Conservation (phyloP, 2,113 vertebrate species). For the Cephalopholis sonnerati region DNA sequence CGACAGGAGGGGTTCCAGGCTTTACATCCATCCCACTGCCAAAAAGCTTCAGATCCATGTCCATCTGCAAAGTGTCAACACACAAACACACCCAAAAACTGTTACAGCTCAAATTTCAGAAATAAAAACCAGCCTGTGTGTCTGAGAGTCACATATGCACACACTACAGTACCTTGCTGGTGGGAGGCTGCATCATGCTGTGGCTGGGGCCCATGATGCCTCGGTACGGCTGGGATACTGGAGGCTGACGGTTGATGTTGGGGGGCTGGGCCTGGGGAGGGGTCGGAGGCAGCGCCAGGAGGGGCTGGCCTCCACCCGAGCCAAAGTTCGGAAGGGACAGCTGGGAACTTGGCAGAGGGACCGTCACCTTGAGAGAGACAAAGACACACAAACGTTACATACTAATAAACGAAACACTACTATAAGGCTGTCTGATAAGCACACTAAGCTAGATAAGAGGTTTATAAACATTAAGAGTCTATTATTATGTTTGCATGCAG, state of each 20-base stretch:
- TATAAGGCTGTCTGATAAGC: too few relatives aligned
- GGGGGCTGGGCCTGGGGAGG: slow-evolving; percentile 92
- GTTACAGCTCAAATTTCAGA: slow-evolving; percentile 17
- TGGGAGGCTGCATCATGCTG: slow-evolving; percentile 92
- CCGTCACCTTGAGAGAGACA: slow-evolving; percentile 86
- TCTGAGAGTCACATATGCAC: neutral
- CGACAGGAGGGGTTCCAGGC: slow-evolving; percentile 94
- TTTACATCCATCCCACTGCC: slow-evolving; percentile 96
- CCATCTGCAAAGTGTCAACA: slow-evolving; percentile 87
- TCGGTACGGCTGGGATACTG: slow-evolving; percentile 92
- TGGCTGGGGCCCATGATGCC: slow-evolving; percentile 92
- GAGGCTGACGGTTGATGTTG: slow-evolving; percentile 90
- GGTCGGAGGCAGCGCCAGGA: slow-evolving; percentile 93
- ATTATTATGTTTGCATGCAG: neutral
- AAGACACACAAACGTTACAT: neutral
- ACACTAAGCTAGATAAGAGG: neutral
- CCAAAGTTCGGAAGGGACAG: slow-evolving; percentile 95
- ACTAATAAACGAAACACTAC: neutral
- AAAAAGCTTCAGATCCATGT: slow-evolving; percentile 97
- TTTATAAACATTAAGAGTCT: neutral
- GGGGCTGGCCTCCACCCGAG: slow-evolving; percentile 92
- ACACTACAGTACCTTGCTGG: slow-evolving; percentile 89
- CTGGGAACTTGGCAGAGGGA: slow-evolving; percentile 94
- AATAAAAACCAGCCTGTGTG: neutral
- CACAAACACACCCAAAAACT: neutral